Evolutionary conservation across 2,113 vertebrate species (phyloP), one percentile per base, ranked within the genome.

Genomic region (Heterochromis multidens): DNA sequence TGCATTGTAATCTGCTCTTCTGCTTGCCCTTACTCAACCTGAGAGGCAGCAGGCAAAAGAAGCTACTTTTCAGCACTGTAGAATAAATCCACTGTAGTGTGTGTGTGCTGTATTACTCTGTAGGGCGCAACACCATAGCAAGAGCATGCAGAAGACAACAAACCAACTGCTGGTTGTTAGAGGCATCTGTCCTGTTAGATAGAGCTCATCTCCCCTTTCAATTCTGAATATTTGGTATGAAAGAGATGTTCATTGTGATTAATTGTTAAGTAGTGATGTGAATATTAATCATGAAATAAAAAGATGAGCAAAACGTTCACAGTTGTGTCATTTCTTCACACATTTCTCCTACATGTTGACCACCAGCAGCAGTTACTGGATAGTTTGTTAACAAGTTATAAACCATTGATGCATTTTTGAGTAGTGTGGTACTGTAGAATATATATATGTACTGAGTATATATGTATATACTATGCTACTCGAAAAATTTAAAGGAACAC

Each of bases 201-300:
- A 93, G 91, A 88, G 88, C 89, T 91, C 90, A 90, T 94, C 92
- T 90, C 80, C 93, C 88, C 89, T 72, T 80, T 80, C 82, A 79
- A 86, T 93, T 91, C 87, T 95, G 88, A 92, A 92, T 95, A 95
- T 95, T 95, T 94, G 91, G 95, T 95, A 95, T 96, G 95, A 96
- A 96, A 93, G 95, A 94, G 90, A 93, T 95, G 93, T 94, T 96
- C 84, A 91, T 96, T 96, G 96, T 96, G 93, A 92, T 96, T 95
- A 93, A 93, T 95, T 96, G 96, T 96, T 94, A 96, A 96, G 94
- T 91, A 95, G 96, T 96, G 94, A 95, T 94, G 96, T 97, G 94
- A 92, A 95, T 95, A 95, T 95, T 96, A 96, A 95, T 95, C 94
- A 95, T 95, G 79, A 94, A 96, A 95, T 96, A 96, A 96, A 95